Conservation (phyloP, 2,113 vertebrate species). For the Eubucco bourcierii region DNA sequence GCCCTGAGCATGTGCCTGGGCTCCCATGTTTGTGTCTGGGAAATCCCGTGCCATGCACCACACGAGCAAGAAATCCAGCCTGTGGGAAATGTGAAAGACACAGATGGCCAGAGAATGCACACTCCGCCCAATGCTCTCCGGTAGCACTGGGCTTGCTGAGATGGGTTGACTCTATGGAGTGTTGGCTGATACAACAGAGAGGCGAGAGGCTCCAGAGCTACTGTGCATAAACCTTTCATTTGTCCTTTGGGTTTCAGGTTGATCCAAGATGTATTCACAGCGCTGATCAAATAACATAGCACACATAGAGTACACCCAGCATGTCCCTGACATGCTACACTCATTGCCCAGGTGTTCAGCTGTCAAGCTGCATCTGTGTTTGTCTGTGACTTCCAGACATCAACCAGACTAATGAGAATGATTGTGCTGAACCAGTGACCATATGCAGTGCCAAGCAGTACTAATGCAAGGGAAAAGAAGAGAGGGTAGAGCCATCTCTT, state of each 20-base stretch:
- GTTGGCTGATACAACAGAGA: not conserved
- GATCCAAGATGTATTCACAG: not conserved
- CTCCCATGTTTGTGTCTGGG: constrained; percentile 59
- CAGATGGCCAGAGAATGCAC: constrained; percentile 22
- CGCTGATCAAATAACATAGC: not conserved
- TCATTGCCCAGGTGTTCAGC: constrained; percentile 38
- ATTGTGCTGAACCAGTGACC: constrained; percentile 28
- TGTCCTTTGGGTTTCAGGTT: not conserved
- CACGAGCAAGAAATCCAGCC: constrained; percentile 22
- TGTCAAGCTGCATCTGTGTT: constrained; percentile 36
- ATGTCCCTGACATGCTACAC: not conserved
- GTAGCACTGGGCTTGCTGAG: not conserved
- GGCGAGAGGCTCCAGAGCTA: not conserved
- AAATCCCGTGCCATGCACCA: constrained; percentile 31
- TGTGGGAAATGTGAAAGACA: not conserved
- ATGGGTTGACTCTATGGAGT: not conserved
- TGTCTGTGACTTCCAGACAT: constrained; percentile 20
- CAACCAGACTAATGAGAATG: constrained; percentile 24
- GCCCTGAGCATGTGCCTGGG: constrained; percentile 32
- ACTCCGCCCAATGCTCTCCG: accelerated
- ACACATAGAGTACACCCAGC: not conserved
- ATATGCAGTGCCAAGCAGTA: not conserved
- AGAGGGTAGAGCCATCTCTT: not conserved
- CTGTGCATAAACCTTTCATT: not conserved
- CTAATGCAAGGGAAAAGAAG: not conserved